phyloP scores from a whole-genome alignment of 2,113 vertebrate genomes.

The Macquaria australasica region DNA sequence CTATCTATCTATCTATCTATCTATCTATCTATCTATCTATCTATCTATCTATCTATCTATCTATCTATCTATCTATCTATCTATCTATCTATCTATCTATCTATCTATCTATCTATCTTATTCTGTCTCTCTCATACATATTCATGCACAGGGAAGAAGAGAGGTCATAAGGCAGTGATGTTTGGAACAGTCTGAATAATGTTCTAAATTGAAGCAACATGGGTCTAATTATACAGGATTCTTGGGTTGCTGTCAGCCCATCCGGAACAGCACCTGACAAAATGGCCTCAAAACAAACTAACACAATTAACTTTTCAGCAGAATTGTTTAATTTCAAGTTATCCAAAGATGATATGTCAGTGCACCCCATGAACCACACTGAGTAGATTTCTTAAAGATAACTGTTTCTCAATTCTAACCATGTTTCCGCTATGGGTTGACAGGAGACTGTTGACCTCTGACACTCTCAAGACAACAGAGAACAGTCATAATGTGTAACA shows the following conservation, averaged over 20 bases:
- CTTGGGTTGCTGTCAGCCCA: constrained; percentile 26
- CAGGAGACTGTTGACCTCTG: constrained; percentile 67
- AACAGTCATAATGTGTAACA: constrained; percentile 37
- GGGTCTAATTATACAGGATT: constrained; percentile 59
- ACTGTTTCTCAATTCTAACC: neutral
- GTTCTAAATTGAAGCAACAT: constrained; percentile 64
- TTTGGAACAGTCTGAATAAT: constrained; percentile 48
- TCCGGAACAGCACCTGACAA: constrained; percentile 49
- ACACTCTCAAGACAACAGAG: constrained; percentile 58
- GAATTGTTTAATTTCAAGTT: constrained; percentile 17
- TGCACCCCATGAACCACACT: neutral
- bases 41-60: constrained; percentile 1
- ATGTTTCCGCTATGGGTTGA: constrained; percentile 35
- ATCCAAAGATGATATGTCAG: constrained; percentile 5
- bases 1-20: neutral
- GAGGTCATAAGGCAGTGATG: constrained; percentile 42
- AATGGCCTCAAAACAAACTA: constrained; percentile 41
- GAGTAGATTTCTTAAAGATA: constrained; percentile 7
- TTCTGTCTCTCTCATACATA: neutral
- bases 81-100: neutral
- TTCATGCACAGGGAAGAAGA: constrained; percentile 8
- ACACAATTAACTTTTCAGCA: constrained; percentile 39
- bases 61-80: neutral
- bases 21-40: constrained; percentile 8
- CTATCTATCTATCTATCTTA: neutral